Evolutionary conservation across 2,888 invertebrate species (phyloP), one percentile per base, ranked within the genome.

Genomic region (Agonopterix heracliana): DNA sequence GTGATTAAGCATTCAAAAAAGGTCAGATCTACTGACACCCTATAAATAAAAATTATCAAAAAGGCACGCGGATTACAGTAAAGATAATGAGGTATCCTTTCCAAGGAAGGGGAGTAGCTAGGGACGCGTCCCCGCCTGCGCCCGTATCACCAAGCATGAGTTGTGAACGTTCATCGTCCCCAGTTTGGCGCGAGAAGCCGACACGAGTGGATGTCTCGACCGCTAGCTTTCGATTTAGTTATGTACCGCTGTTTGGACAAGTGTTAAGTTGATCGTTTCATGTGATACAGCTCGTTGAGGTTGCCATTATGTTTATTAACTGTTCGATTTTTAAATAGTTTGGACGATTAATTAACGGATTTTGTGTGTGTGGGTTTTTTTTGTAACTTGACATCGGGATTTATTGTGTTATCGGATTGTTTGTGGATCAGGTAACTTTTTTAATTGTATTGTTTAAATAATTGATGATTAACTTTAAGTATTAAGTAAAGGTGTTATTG

Each of bases 261-360:
- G 85, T 87, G 86, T 80, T 83, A 85, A 86, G 81, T 86, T 85
- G 84, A 84, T 85, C 84, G 85, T 83, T 84, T 80, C 74, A 81
- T 84, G 82, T 83, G 85, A 82, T 84, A 84, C 75, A 76, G 73
- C 81, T 78, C 74, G 79, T 79, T 73, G 75, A 70, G 67, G 74
- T 75, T 80, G 76, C 74, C 79, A 83, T 82, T 82, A 84, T 86
- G 86, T 84, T 83, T 79, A 83, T 81, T 80, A 75, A 82, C 74
- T 76, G 78, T 79, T 78, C 73, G 74, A 75, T 80, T 78, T 78
- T 78, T 76, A 70, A 81, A 81, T 75, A 78, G 73, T 78, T 79
- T 71, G 26, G 26, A 26, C 26, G 5, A 26, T 26, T 26, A 26
- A 26, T 26, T 26, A 26, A 26, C 26, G 2, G 26, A 26, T 26